Base-by-base conservation (phyloP, 2,797 vertebrate genomes). In the Galaxias olidus region DNA sequence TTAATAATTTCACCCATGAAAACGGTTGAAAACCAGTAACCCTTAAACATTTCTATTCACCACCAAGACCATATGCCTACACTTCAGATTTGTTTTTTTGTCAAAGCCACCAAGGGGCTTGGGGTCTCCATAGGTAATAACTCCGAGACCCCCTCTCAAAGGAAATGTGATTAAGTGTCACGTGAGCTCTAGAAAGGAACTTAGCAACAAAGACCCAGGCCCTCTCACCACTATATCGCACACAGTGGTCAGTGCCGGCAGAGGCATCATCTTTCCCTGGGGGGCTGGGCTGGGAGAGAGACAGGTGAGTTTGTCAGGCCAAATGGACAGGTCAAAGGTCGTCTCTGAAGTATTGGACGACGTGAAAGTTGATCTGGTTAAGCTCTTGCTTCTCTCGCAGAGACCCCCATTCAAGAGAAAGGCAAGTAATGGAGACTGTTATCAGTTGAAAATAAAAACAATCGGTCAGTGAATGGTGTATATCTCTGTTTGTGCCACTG, bases 91-190 rank as follows among this genome's bases (percentile, higher is more conserved):
- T 68, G 63, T 78, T 76, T 78, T 76, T 72, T 56, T 40, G 67
- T 75, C 52, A 43, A 46, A 42, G 51, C 56, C 15, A 9, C 2
- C 17, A 44, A 42, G 40, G 46, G 30, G 59, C 14, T 69, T 56
- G 77, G 49, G 18, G 43, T 44, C 4, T 54, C 58, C 57, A 4
- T 65, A 56, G 64, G 58, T 65, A 77, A 73, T 58, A 30, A 18
- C 60, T 66, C 19, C 40, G 61, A 71, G 63, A 41, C 52, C 56
- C 79, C 59, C 10, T 9, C 58, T 51, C 60, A 52, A 41, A 46
- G 61, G 69, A 75, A 62, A 73, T 60, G 72, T 81, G 74, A 84
- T 83, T 84, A 78, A 80, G 75, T 78, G 79, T 80, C 65, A 81
- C 71, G 60, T 52, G 81, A 86, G 75, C 80, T 79, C 83, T 78